Conservation (phyloP, 2,797 vertebrate genomes). For the Gymnoscopelus braueri region DNA sequence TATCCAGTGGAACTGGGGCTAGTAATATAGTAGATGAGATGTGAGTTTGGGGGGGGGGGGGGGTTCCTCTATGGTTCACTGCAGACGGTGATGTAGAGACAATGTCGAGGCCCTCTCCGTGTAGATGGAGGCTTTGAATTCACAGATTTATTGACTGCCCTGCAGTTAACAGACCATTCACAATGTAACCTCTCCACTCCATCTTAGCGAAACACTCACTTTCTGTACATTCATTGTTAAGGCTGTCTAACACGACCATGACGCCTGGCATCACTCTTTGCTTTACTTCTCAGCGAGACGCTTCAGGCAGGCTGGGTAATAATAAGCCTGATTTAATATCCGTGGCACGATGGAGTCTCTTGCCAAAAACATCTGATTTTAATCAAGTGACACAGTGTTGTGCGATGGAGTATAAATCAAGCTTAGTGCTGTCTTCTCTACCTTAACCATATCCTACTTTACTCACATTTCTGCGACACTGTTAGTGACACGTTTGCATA, state of each 20-base stretch:
- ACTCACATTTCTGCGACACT: not conserved
- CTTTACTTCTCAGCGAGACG: conserved; percentile 7
- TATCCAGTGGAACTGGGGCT: conserved; percentile 19
- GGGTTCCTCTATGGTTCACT: conserved; percentile 25
- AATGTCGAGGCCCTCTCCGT: not conserved
- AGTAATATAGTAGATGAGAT: conserved; percentile 14
- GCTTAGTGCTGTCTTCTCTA: conserved; percentile 1
- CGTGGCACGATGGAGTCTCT: no score
- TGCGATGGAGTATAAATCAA: no score
- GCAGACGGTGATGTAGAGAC: conserved; percentile 40
- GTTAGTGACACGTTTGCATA: not conserved
- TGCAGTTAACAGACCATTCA: conserved; percentile 27
- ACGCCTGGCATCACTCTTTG: not conserved
- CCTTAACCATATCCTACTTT: not conserved
- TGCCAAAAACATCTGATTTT: no score
- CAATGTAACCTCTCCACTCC: conserved; percentile 24
- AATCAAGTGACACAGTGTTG: no score
- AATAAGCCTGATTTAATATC: not conserved
- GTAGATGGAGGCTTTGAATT: conserved; percentile 16
- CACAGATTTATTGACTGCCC: conserved; percentile 38
- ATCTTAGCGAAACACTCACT: conserved; percentile 23
- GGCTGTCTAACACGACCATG: no score
- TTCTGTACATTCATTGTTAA: conserved; percentile 1
- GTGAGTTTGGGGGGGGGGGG: conserved; percentile 9
- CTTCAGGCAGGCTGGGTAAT: conserved; percentile 12